These are phyloP conservation scores for Xylocopa sonorina DNA, from an alignment of 1,140 invertebrate genomes.

Conservation along the genomic window DNA sequence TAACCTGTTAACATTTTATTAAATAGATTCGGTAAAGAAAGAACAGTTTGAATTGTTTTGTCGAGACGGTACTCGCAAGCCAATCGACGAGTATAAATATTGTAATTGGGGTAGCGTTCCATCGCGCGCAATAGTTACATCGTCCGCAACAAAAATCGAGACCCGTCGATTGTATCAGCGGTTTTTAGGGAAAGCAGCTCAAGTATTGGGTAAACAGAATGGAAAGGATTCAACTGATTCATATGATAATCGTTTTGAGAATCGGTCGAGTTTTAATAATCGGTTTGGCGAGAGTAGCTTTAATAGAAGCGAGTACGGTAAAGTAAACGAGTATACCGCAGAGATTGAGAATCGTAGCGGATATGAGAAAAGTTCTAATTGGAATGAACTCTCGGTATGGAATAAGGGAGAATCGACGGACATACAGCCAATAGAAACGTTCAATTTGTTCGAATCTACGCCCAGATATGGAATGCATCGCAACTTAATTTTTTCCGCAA, in stretches of 20 bases:
- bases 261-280: constrained; percentile 58
- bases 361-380: constrained; percentile 49
- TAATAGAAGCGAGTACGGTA: constrained; percentile 59
- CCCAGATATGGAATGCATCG: constrained; percentile 85
- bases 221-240: constrained; percentile 49
- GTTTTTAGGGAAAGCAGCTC: constrained; percentile 83
- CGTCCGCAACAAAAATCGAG: constrained; percentile 87
- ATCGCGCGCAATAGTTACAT: constrained; percentile 93
- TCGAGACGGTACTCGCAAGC: constrained; percentile 88
- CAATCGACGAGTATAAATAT: constrained; percentile 87
- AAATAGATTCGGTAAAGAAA: constrained; percentile 83
- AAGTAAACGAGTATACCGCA: constrained; percentile 66
- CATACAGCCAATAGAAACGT: constrained; percentile 82
- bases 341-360: constrained; percentile 55
- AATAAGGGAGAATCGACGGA: constrained; percentile 49
- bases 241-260: constrained; percentile 56
- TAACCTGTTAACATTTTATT: constrained; percentile 16
- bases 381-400: constrained; percentile 28
- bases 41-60: constrained; percentile 94
- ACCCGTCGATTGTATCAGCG: constrained; percentile 83
- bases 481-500: constrained; percentile 88
- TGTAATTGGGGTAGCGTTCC: constrained; percentile 95
- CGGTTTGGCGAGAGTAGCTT: constrained; percentile 49
- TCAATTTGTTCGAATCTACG: constrained; percentile 88
- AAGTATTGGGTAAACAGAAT: constrained; percentile 75